A percentile compares a stretch with the other conserved stretches of the same genome.
Conservation (phyloP, 1,140 invertebrate genomes). For the Listronotus bonariensis region DNA sequence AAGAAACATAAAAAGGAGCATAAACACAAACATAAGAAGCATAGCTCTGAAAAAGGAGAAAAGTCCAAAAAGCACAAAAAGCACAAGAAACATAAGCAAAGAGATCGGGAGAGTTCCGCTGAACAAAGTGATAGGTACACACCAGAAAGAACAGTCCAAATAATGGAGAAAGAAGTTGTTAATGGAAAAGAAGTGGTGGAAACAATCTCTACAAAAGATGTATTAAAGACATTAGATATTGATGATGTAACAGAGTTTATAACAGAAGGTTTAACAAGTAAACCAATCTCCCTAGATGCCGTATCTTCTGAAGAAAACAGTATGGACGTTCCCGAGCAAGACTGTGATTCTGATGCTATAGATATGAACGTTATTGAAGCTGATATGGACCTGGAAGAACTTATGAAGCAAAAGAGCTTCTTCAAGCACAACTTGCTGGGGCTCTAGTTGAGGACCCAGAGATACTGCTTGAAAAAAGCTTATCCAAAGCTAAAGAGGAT, state of each 20-base stretch:
- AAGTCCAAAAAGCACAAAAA: conserved; percentile 54
- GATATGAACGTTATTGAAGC: conserved; percentile 79
- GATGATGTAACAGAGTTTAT: conserved; percentile 48
- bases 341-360: conserved; percentile 73
- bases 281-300: conserved; percentile 60
- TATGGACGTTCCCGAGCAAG: conserved; percentile 68
- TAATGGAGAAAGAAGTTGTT: conserved; percentile 8
- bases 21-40: conserved; percentile 55
- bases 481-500: conserved; percentile 16
- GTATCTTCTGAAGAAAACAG: conserved; percentile 66
- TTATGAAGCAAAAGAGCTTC: conserved; percentile 82
- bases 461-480: conserved; percentile 29
- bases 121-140: conserved; percentile 52
- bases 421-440: conserved; percentile 66
- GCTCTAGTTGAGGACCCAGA: conserved; percentile 58
- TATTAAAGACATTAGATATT: conserved; percentile 12
- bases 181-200: conserved; percentile 30
- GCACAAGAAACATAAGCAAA: conserved; percentile 54
- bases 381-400: conserved; percentile 83
- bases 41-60: conserved; percentile 45
- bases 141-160: conserved; percentile 45
- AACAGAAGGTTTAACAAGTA: conserved; percentile 41
- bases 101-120: conserved; percentile 35
- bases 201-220: not conserved
- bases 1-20: conserved; percentile 55